Evolutionary conservation across 1,140 invertebrate genomes (phyloP).

Genomic region (Panonychus citri): DNA sequence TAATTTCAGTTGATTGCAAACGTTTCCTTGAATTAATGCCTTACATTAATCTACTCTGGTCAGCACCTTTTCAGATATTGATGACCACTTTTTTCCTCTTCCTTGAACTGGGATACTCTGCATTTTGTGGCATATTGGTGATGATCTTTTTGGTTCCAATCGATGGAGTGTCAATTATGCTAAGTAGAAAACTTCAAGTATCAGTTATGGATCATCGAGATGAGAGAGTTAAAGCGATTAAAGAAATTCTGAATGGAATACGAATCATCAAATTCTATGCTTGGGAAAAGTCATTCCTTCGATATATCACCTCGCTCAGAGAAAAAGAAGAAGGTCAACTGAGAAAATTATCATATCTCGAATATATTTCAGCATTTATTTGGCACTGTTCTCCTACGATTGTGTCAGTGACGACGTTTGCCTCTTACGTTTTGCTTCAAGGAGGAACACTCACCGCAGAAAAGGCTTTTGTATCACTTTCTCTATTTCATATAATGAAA

Average conservation of each 20-base stretch:
- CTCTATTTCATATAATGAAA: constrained; percentile 43
- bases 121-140: constrained; percentile 65
- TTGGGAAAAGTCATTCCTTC: constrained; percentile 16
- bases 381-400: constrained; percentile 13
- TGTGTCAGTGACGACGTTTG: constrained; percentile 20
- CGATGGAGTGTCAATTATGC: constrained; percentile 24
- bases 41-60: constrained; percentile 19
- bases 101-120: constrained; percentile 39
- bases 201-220: constrained; percentile 22
- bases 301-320: constrained; percentile 11
- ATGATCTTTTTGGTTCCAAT: constrained; percentile 43
- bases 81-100: constrained; percentile 24
- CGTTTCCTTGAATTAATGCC: constrained; percentile 13
- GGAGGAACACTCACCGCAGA: constrained; percentile 31
- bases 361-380: neutral
- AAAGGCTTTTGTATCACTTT: constrained; percentile 36
- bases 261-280: constrained; percentile 17
- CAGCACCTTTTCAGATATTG: constrained; percentile 21
- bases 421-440: constrained; percentile 25
- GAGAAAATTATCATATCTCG: constrained; percentile 9
- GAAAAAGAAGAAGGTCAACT: constrained; percentile 12
- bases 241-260: constrained; percentile 22
- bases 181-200: constrained; percentile 24
- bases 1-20: constrained; percentile 32
- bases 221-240: constrained; percentile 21